phyloP scores from a whole-genome alignment of 2,797 vertebrate species.

The Semaprochilodus insignis region DNA sequence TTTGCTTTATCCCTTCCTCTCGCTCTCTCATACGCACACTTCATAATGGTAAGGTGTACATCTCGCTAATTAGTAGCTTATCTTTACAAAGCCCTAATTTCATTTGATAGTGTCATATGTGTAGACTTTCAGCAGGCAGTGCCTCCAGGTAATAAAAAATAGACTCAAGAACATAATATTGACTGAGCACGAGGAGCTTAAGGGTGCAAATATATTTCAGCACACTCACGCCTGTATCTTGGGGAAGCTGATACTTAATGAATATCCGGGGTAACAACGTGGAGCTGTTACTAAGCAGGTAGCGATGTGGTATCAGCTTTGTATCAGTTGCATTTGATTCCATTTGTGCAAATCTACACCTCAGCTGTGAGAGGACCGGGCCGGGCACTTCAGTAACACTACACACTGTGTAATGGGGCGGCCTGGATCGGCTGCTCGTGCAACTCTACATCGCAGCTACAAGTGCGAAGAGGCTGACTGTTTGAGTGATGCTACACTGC shows the following conservation, averaged over 20 bases:
- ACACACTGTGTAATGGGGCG: too few relatives aligned
- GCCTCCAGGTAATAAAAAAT: conserved; percentile 17
- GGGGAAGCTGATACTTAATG: background rate
- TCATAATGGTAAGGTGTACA: background rate
- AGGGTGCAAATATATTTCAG: background rate
- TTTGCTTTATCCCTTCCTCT: conserved; percentile 56
- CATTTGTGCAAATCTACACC: too few relatives aligned
- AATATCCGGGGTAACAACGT: too few relatives aligned
- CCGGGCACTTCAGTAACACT: too few relatives aligned
- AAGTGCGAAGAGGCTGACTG: too few relatives aligned
- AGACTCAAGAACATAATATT: background rate
- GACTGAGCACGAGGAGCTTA: background rate
- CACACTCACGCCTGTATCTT: background rate
- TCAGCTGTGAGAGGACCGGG: too few relatives aligned
- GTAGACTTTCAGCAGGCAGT: conserved; percentile 26
- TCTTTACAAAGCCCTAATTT: conserved; percentile 34
- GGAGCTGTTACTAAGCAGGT: background rate
- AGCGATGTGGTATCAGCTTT: too few relatives aligned
- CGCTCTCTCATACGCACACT: conserved; percentile 42
- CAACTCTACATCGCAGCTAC: too few relatives aligned
- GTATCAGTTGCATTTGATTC: too few relatives aligned
- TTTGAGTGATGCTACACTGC: too few relatives aligned
- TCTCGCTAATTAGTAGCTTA: conserved; percentile 32
- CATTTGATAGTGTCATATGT: conserved; percentile 38
- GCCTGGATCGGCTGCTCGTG: too few relatives aligned